Base-by-base conservation (phyloP, 2,797 vertebrate genomes). In the Parotocinclus haroldoi region DNA sequence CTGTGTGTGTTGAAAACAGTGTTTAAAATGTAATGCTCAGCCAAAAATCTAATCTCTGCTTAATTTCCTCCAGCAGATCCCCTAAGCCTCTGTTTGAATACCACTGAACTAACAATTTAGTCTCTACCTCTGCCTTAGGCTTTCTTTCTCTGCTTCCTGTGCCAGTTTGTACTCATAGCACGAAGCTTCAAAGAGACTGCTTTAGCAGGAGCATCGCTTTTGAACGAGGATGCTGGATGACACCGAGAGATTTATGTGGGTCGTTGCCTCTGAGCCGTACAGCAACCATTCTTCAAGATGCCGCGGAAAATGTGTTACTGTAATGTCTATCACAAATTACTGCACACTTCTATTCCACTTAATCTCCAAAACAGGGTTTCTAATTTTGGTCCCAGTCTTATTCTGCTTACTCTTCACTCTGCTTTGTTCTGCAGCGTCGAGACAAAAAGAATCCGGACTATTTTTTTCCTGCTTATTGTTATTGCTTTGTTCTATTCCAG, bases 241-340 rank as follows among this genome's bases (percentile, higher is more conserved):
- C 81, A 75, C 83, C 83, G 80, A 82, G 79, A 86, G 81, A 81
- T 78, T 81, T 89, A 91, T 89, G 63, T 90, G 87, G 90, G 90
- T 89, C 88, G 87, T 76, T 65, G 59, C 74, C 0, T 76, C 60
- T 54, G 69, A 75, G 79, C 78, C 74, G 57, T 74, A 63, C 67
- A 66, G 48, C 73, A 61, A 65, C 79, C 69, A 69, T 72, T 78
- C 82, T 79, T 83, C 78, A 84, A 77, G 76, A 74, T 77, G 62
- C 57, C 27, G 5, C 27, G 5, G 27, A 27, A 5, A 27, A 17
- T 52, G 73, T 64, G 74, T 63, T 37, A 48, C 44, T 66, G 13
- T 60, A 39, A 52, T 3, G 61, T 11, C 17, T 13, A 27, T 39
- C 14, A 17, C 66, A 37, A 11, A 10, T 16, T 27, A 42, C 14